These are phyloP conservation scores for Caenorhabditis sulstoni DNA, from an alignment of 2,888 invertebrate species.

Conservation along the genomic window DNA sequence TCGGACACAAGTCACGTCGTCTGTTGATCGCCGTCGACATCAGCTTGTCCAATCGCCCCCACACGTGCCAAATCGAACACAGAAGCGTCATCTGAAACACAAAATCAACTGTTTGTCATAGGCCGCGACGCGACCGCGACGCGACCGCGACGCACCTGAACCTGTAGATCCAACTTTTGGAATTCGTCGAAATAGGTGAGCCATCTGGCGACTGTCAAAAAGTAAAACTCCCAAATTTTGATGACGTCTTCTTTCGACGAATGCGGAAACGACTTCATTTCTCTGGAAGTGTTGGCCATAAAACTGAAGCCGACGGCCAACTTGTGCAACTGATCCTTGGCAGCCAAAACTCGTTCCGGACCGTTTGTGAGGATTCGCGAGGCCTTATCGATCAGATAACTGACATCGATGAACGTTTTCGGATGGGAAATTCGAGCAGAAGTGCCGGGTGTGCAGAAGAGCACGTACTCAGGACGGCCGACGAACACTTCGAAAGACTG, in stretches of 20 bases:
- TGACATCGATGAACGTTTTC: conserved; percentile 37
- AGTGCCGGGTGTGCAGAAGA: conserved; percentile 27
- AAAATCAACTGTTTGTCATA: too few species aligned
- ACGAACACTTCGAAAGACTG: conserved; percentile 30
- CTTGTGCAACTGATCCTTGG: conserved; percentile 26
- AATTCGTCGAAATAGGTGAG: conserved; percentile 46
- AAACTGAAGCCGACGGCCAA: conserved; percentile 28
- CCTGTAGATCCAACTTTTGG: conserved; percentile 15
- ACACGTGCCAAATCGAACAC: conserved; percentile 25
- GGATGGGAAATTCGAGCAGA: conserved; percentile 15
- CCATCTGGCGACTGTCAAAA: conserved; percentile 38
- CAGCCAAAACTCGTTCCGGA: conserved; percentile 4
- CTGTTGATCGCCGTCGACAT: conserved; percentile 30
- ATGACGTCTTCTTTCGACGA: conserved; percentile 28
- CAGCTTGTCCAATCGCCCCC: conserved; percentile 34
- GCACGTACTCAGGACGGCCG: conserved; percentile 34
- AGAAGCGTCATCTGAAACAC: conserved; percentile 34
- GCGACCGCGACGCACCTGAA: too few species aligned
- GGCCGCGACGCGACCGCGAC: too few species aligned
- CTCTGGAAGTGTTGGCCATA: conserved; percentile 7
- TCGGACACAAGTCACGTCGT: conserved; percentile 13
- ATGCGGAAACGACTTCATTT: conserved; percentile 17
- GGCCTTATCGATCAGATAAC: conserved; percentile 4
- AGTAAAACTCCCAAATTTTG: conserved; percentile 46
- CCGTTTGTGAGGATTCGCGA: conserved; percentile 9